Base-by-base conservation (phyloP, 2,888 invertebrate genomes). In the Abscondita cerata region DNA sequence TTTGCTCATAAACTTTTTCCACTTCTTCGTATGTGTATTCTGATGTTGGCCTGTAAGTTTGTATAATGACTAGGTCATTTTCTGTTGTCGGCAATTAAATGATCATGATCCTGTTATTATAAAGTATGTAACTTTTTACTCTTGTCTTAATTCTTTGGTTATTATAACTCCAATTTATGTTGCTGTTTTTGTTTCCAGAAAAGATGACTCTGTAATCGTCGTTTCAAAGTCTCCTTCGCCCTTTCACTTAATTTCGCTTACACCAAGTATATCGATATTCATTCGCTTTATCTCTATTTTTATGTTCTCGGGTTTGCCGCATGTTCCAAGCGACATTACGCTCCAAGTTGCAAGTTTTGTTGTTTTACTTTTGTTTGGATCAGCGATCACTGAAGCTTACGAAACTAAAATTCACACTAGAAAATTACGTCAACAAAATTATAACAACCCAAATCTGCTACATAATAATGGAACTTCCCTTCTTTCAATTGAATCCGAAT, bases 181-280 rank as follows among this genome's bases (percentile, higher is more conserved):
- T 44, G 16, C 44, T 16, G 15, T 16, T 44, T 48, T 48, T 18
- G 25, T 31, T 31, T 48, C 48, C 31, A 25, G n/a, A 48, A 31
- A 12, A 48, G 8, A 48, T 48, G 48, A 48, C 48, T 44, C 44
- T 48, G 48, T 12, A 48, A 48, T 48, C 20, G 31, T 48, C 48
- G 31, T 31, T 48, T 13, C 48, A 48, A 48, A 31, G 13, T 16
- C 25, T 31, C 31, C 48, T 48, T 25, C 31, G 48, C 13, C 15
- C 25, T 48, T 48, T n/a, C 31, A 48, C 48, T 48, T 48, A 20
- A 48, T 48, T 20, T 20, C 20, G 25, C 25, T 48, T 13, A 48
- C 12, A 18, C 19, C 46, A 46, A 46, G 46, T 13, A 46, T 46
- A 18, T 46, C 11, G 4, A 46, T 46, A 6, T 48, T 48, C 31